phyloP scores from a whole-genome alignment of 2,113 vertebrate genomes.

The Malurus melanocephalus region DNA sequence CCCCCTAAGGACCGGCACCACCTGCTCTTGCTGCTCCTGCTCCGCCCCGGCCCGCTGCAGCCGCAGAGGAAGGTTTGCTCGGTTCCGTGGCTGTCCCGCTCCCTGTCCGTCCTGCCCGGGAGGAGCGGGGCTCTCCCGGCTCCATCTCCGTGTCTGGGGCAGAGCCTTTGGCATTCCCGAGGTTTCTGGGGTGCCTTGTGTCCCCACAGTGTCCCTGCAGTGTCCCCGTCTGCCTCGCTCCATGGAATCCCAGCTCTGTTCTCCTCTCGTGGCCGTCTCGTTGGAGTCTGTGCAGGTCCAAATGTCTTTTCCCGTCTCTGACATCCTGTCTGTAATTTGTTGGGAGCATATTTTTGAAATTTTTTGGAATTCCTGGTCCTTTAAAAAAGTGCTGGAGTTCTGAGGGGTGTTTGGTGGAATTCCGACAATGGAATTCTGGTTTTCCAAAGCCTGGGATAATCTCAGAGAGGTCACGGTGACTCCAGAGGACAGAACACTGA shows the following conservation, averaged over 20 bases:
- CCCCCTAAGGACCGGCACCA: not conserved
- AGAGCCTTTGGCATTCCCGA: not conserved
- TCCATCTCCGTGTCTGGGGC: not conserved
- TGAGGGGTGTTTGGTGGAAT: not conserved
- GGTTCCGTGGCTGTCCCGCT: not conserved
- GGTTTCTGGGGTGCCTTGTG: not conserved
- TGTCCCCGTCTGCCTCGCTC: not conserved
- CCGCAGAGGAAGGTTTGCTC: constrained; percentile 12
- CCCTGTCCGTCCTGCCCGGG: not conserved
- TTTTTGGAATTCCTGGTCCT: not conserved
- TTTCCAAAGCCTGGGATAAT: not conserved
- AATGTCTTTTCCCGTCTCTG: not conserved
- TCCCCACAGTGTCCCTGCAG: not conserved
- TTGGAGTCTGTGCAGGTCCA: not conserved
- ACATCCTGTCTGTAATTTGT: not conserved
- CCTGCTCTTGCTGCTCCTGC: constrained; percentile 35
- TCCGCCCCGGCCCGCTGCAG: not conserved
- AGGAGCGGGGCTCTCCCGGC: not conserved
- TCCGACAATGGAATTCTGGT: not conserved
- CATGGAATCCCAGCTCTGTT: not conserved
- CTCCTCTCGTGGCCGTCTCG: not conserved
- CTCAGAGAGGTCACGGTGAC: not conserved
- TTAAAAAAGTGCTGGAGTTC: not conserved
- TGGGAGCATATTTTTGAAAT: not conserved
- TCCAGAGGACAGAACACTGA: not conserved